Evolutionary conservation across 2,113 vertebrate genomes (phyloP), one percentile per base, ranked within the genome.

Genomic region (Oenanthe melanoleuca): DNA sequence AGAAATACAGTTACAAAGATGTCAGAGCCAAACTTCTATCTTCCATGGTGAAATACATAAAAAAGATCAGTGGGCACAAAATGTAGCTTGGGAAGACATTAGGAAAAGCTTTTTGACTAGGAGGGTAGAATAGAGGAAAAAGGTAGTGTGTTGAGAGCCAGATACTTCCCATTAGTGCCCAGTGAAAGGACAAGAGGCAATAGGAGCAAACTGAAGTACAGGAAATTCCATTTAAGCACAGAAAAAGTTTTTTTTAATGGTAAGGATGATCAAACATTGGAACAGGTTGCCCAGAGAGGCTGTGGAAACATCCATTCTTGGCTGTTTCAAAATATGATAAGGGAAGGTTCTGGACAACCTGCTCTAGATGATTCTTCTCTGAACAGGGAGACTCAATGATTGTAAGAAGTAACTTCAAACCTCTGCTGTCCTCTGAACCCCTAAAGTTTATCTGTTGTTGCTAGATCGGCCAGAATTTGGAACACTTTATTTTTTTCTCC

Each of bases 401-500:
- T 64, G 33, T 14, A 40, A 59, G 38, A 83, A 50, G 29, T 72
- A 61, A 55, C 19, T 87, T 78, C 64, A 73, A 73, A 52, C 8
- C 14, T 78, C n/a, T 81, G 37, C 37, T 57, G 21, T 70, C 28
- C 24, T 80, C 49, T 65, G 44, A 57, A 42, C 9, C 26, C 9
- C 25, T 53, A 12, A 38, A 53, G 13, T 66, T 34, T 64, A 59
- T 72, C 33, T 79, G 8, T 34, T 42, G 5, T 44, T 71, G 53
- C 12, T 80, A 72, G 33, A 69, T 57, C 33, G 22, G 53, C 60
- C 17, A 66, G 47, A 92, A 73, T 61, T 73, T 38, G 22, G 31
- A 81, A 44, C 2, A 3, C 42, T 40, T 38, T 55, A 12, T 33
- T 42, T 34, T 14, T 10, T 1, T 3, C 15, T 7, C 15, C 1